A percentile compares a stretch with the other conserved stretches of the same genome.
Evolutionary conservation across 64 coral and sea anemone species (phyloP).

Genomic region (Porites lutea): DNA sequence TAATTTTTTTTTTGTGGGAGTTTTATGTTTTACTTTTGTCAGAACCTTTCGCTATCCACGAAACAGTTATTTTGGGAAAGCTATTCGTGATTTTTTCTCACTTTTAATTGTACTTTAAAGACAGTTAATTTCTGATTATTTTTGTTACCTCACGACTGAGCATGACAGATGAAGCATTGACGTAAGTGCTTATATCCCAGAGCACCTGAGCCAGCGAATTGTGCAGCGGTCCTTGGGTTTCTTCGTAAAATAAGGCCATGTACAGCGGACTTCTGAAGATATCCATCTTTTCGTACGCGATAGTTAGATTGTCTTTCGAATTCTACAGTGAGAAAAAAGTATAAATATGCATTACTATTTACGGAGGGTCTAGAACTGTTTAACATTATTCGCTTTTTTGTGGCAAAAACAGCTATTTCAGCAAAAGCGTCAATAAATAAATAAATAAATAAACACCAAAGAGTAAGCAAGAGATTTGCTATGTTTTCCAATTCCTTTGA

Average conservation of each 20-base stretch:
- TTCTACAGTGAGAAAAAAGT: background rate
- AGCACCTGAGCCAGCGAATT: background rate
- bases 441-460: no score
- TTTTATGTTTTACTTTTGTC: no score
- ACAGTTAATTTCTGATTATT: no score
- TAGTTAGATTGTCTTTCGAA: background rate
- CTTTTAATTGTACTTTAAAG: no score
- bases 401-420: no score
- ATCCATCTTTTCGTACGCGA: background rate
- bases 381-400: no score
- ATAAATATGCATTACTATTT: background rate
- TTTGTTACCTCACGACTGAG: background rate
- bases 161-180: background rate
- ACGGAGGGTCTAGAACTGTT: background rate
- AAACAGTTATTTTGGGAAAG: background rate
- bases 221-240: constrained; percentile 13
- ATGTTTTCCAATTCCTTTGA: no score
- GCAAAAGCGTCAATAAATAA: no score
- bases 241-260: constrained; percentile 6
- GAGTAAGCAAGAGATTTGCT: no score
- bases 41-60: no score
- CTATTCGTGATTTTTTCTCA: no score
- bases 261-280: constrained; percentile 11
- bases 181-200: background rate
- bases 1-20: no score